A percentile compares a stretch with the other conserved stretches of the same genome.
Conservation (phyloP, 1,140 invertebrate species). For the Zophobas atratus region DNA sequence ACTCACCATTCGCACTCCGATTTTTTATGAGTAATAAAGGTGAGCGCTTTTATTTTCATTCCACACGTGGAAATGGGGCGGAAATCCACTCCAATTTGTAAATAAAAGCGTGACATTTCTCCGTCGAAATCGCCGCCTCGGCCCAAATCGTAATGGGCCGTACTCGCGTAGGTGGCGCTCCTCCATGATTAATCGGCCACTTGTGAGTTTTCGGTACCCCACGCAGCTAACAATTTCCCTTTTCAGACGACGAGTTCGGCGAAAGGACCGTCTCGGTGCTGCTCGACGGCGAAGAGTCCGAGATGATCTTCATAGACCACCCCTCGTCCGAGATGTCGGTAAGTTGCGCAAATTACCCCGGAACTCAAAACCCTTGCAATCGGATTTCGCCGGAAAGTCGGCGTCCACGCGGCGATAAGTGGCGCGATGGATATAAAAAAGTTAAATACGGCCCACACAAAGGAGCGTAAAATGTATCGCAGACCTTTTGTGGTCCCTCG, state of each 20-base stretch:
- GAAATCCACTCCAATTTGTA: constrained; percentile 30
- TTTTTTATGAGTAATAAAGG: constrained; percentile 15
- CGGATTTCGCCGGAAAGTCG: no score
- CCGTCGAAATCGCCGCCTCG: neutral
- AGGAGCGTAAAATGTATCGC: constrained; percentile 14
- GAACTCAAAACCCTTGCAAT: no score
- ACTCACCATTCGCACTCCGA: neutral
- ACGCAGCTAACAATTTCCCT: neutral
- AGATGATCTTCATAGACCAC: constrained; percentile 93
- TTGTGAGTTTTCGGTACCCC: neutral
- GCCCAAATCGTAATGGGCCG: neutral
- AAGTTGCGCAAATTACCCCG: constrained; percentile 67
- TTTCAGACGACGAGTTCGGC: constrained; percentile 90
- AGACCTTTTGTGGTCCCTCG: constrained; percentile 15
- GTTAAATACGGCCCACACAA: constrained; percentile 21
- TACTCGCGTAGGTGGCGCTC: neutral
- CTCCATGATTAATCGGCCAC: constrained; percentile 9
- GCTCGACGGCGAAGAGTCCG: constrained; percentile 91
- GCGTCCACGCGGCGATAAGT: neutral
- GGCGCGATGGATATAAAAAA: constrained; percentile 15
- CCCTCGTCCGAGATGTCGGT: constrained; percentile 89
- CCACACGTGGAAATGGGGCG: constrained; percentile 16
- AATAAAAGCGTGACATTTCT: constrained; percentile 2
- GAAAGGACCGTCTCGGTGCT: constrained; percentile 93
- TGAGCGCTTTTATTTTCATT: constrained; percentile 4